Conservation (phyloP, 2,797 vertebrate species). For the Enteromius radiatus region DNA sequence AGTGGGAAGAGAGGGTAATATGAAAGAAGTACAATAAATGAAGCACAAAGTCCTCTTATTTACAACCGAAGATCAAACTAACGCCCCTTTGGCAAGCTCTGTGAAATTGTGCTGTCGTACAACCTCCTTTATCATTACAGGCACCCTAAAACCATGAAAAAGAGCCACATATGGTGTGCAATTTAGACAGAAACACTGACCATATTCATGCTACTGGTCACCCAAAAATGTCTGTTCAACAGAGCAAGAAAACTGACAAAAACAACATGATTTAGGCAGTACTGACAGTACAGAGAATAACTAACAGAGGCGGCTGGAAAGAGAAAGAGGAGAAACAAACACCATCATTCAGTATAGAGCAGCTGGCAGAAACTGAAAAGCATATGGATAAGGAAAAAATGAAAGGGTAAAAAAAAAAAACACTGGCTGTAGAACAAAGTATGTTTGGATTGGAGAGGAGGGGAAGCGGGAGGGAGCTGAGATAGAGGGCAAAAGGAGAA, state of each 20-base stretch:
- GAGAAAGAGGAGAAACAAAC: constrained; percentile 23
- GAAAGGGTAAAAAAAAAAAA: background rate
- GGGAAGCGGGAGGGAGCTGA: background rate
- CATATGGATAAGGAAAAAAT: constrained; percentile 25
- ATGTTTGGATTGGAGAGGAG: background rate
- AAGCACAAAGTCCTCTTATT: constrained; percentile 31
- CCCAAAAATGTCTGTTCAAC: background rate
- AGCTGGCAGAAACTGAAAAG: constrained; percentile 25
- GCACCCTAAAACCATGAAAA: background rate
- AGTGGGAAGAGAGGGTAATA: constrained; percentile 28
- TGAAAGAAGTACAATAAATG: constrained; percentile 44
- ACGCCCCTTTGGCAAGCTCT: constrained; percentile 28
- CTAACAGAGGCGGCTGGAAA: background rate
- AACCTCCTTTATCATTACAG: background rate
- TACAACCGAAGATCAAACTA: constrained; percentile 36
- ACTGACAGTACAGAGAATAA: background rate
- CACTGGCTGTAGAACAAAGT: constrained; percentile 30
- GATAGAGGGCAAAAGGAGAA: constrained; percentile 38
- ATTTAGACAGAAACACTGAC: background rate
- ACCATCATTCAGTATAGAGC: background rate
- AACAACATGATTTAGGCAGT: background rate
- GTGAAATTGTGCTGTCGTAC: background rate
- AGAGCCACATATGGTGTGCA: background rate
- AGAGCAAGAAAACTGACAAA: constrained; percentile 12
- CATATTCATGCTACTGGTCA: background rate